Evolutionary conservation across 1,140 invertebrate genomes (phyloP).

Genomic region (Apis dorsata): DNA sequence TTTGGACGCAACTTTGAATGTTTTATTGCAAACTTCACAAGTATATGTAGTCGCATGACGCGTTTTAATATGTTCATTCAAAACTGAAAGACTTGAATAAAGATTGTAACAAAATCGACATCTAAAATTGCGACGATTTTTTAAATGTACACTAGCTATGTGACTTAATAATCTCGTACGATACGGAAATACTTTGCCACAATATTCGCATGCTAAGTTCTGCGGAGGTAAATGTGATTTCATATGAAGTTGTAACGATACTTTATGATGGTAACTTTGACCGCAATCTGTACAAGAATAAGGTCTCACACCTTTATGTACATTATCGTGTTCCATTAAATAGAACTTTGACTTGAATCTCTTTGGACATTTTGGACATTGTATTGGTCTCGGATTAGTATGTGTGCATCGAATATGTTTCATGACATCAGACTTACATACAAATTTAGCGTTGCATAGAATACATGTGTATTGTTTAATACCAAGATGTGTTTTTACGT

Average conservation of each 20-base stretch:
- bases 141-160: conserved; percentile 78
- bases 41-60: conserved; percentile 77
- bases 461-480: conserved; percentile 86
- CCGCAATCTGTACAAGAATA: conserved; percentile 76
- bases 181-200: conserved; percentile 78
- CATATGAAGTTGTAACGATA: conserved; percentile 78
- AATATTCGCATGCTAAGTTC: conserved; percentile 78
- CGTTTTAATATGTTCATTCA: conserved; percentile 78
- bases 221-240: conserved; percentile 78
- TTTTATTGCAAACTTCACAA: conserved; percentile 77
- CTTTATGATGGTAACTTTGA: conserved; percentile 79
- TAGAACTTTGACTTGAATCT: conserved; percentile 79
- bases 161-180: conserved; percentile 77
- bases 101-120: conserved; percentile 79
- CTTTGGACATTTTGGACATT: conserved; percentile 78
- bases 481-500: conserved; percentile 86
- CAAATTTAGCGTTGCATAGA: conserved; percentile 81
- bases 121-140: conserved; percentile 76
- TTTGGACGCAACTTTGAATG: conserved; percentile 77
- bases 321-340: conserved; percentile 77
- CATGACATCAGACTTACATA: conserved; percentile 79
- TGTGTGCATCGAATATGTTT: conserved; percentile 79
- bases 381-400: conserved; percentile 77
- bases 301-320: conserved; percentile 77
- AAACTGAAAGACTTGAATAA: conserved; percentile 76